phyloP scores from a whole-genome alignment of 2,888 invertebrate genomes.

The Calameuta pallipes region DNA sequence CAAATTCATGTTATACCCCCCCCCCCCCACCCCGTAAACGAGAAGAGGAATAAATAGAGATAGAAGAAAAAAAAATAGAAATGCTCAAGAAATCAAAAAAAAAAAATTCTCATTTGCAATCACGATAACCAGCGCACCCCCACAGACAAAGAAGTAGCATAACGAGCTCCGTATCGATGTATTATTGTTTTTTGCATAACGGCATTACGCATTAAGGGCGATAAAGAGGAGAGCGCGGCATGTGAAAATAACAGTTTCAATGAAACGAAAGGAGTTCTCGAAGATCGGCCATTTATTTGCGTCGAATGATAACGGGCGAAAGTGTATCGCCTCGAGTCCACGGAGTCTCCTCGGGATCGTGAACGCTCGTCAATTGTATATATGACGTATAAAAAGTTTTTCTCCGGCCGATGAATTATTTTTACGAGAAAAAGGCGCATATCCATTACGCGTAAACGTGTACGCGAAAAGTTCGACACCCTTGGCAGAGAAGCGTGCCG shows the following conservation, averaged over 20 bases:
- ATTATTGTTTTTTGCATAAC: conserved; percentile 53
- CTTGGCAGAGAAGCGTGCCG: no score
- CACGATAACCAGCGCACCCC: not conserved
- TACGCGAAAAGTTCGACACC: no score
- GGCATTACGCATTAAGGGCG: conserved; percentile 49
- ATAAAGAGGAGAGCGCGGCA: conserved; percentile 37
- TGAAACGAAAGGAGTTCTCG: no score
- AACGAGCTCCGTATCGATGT: conserved; percentile 8
- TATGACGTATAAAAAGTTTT: no score
- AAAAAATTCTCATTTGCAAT: no score
- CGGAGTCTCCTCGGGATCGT: no score
- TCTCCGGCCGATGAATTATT: no score
- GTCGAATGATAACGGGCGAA: conserved; percentile 6
- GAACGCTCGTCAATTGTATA: not conserved
- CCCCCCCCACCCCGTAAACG: not conserved
- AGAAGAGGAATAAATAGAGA: not conserved
- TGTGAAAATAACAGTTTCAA: conserved; percentile 13
- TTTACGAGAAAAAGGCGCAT: no score
- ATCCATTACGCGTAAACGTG: no score
- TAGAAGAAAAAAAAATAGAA: not conserved
- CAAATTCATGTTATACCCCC: no score
- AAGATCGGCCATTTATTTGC: conserved; percentile 1
- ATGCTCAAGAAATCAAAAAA: no score
- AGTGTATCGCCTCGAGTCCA: conserved; percentile 1
- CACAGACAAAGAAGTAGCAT: not conserved